These are phyloP conservation scores for Aricia artaxerxes DNA, from an alignment of 2,888 invertebrate species.

Conservation along the genomic window DNA sequence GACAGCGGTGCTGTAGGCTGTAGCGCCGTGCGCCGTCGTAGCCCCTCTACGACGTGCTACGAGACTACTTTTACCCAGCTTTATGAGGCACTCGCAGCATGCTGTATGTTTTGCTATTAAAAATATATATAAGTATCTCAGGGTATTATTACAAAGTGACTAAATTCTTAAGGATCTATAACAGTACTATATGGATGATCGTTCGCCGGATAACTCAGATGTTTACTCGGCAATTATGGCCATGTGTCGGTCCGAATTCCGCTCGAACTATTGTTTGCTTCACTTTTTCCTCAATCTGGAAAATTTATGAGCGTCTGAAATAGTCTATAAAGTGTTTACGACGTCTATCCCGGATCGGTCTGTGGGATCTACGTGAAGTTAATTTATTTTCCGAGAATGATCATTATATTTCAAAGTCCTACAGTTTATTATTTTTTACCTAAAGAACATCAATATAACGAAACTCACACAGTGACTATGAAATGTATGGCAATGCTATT, in stretches of 20 bases:
- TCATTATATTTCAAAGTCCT: neutral
- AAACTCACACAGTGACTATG: too few species aligned
- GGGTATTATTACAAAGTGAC: neutral
- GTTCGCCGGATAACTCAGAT: neutral
- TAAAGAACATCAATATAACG: too few species aligned
- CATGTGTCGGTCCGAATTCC: neutral
- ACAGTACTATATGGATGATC: neutral
- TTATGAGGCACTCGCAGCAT: neutral
- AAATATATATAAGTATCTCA: neutral
- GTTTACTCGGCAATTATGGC: neutral
- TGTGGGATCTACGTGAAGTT: neutral
- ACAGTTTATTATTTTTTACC: neutral
- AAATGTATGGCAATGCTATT: too few species aligned
- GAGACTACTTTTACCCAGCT: neutral
- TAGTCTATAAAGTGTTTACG: neutral
- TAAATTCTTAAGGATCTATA: too few species aligned
- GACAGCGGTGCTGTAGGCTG: neutral
- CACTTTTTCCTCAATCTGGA: slow-evolving; percentile 20
- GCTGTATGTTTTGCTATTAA: neutral
- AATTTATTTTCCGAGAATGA: neutral
- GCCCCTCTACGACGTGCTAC: slow-evolving; percentile 42
- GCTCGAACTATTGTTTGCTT: neutral
- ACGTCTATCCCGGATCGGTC: neutral
- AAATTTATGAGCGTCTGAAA: neutral
- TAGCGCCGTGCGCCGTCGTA: slow-evolving; percentile 35